These are phyloP conservation scores for Piprites chloris DNA, from an alignment of 2,113 vertebrate species.

Conservation along the genomic window DNA sequence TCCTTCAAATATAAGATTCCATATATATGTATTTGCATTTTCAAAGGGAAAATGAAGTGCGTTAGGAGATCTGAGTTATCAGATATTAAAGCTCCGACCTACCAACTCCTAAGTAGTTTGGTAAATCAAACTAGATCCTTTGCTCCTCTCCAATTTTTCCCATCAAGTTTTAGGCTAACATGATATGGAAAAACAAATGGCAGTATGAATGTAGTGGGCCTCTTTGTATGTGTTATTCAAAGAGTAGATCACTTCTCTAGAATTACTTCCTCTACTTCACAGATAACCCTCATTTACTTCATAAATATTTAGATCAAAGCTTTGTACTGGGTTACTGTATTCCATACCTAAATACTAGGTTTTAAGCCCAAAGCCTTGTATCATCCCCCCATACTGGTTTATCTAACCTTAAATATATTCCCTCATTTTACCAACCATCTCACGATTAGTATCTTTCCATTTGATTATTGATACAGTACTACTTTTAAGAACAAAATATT, in stretches of 20 bases:
- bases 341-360: background rate
- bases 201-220: background rate
- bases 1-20: background rate
- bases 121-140: background rate
- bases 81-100: background rate
- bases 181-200: accelerated
- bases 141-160: background rate
- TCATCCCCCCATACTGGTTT: accelerated
- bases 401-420: background rate
- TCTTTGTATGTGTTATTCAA: background rate
- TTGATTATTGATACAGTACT: background rate
- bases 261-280: background rate
- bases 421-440: background rate
- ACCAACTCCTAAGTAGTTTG: background rate
- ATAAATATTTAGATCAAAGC: background rate
- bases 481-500: background rate
- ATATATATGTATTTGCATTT: background rate
- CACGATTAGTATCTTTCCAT: background rate
- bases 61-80: background rate
- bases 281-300: background rate
- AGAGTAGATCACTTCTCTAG: background rate
- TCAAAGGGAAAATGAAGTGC: background rate
- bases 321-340: background rate
- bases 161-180: background rate
- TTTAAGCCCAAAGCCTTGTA: background rate